Percentiles rank a stretch among this genome's conserved stretches.
Conservation (phyloP, 1,140 invertebrate genomes). For the Ips typographus region DNA sequence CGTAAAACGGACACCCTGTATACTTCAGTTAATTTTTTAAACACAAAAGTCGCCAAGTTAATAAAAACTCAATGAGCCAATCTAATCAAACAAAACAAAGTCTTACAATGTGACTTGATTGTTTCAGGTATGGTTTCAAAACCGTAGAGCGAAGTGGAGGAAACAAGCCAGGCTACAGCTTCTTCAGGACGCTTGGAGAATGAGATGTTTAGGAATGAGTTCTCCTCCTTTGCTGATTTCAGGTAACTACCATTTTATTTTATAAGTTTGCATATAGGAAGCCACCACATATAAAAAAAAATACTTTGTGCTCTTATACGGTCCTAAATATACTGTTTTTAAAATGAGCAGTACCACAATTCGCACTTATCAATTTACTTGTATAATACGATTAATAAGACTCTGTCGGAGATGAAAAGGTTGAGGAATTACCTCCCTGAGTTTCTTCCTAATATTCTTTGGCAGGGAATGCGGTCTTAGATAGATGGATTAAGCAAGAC, state of each 20-base stretch:
- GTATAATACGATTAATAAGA: too few relatives aligned
- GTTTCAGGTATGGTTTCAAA: constrained; percentile 85
- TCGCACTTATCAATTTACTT: too few relatives aligned
- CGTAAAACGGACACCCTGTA: too few relatives aligned
- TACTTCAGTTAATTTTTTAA: too few relatives aligned
- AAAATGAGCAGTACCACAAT: neutral
- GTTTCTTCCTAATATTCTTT: too few relatives aligned
- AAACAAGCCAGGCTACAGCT: constrained; percentile 83
- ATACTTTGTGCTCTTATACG: neutral
- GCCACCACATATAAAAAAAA: neutral
- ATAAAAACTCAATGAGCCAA: too few relatives aligned
- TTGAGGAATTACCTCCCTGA: neutral
- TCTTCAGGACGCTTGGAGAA: constrained; percentile 85
- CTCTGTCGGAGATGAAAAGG: neutral
- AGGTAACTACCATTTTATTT: constrained; percentile 35
- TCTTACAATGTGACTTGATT: neutral
- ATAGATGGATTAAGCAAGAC: too few relatives aligned
- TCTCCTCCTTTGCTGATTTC: constrained; percentile 59
- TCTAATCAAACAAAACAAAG: neutral
- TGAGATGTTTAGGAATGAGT: constrained; percentile 78
- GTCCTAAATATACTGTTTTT: neutral
- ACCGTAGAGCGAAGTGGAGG: constrained; percentile 83
- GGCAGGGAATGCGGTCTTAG: too few relatives aligned
- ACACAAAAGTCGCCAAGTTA: too few relatives aligned
- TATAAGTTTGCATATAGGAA: neutral